Evolutionary conservation across 2,113 vertebrate genomes (phyloP).

Genomic region (Phaethornis superciliosus): DNA sequence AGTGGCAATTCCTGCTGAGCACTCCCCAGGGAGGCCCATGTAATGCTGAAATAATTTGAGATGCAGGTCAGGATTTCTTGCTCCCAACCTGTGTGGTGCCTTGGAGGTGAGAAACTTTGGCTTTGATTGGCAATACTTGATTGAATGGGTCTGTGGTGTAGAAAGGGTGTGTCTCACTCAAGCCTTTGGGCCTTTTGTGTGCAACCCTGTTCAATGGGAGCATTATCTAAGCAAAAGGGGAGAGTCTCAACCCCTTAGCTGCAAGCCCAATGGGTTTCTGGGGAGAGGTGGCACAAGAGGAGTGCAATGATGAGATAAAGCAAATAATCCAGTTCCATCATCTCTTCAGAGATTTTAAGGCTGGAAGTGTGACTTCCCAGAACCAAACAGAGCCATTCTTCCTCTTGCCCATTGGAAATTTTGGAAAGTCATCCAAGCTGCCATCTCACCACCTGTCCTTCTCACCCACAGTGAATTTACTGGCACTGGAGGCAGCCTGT

Average conservation of each 20-base stretch:
- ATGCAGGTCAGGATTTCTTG: background rate
- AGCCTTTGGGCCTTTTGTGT: background rate
- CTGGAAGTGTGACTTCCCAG: background rate
- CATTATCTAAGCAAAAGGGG: background rate
- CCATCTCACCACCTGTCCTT: background rate
- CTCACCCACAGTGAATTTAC: background rate
- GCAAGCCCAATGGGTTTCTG: background rate
- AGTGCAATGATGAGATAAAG: background rate
- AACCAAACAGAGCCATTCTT: background rate
- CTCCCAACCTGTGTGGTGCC: background rate
- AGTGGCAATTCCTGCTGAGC: background rate
- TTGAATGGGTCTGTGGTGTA: background rate
- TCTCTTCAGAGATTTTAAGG: background rate
- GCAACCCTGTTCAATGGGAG: background rate
- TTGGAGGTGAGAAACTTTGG: background rate
- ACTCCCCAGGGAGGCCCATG: background rate
- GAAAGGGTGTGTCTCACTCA: background rate
- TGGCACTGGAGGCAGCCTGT: background rate
- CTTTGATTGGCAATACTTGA: background rate
- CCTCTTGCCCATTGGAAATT: accelerated
- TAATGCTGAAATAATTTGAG: background rate
- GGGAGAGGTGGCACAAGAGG: background rate
- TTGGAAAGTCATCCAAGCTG: background rate
- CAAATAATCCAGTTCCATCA: background rate
- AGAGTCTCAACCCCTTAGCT: background rate